phyloP scores from a whole-genome alignment of 1,140 invertebrate genomes.

The Scaptomyza montana region DNA sequence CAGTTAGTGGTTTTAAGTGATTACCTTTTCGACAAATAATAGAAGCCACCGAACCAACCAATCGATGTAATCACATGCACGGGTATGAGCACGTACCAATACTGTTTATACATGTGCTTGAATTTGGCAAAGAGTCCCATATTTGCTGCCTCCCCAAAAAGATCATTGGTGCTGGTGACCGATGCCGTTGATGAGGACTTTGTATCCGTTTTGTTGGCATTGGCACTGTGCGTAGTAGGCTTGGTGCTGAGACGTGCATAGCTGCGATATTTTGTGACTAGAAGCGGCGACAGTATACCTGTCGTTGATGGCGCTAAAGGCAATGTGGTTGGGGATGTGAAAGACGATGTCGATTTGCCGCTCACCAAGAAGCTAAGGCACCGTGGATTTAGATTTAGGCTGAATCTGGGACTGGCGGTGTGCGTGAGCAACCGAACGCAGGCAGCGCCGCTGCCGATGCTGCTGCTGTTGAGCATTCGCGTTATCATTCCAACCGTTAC shows the following conservation, averaged over 20 bases:
- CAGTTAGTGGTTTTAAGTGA: neutral
- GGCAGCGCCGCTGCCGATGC: conserved; percentile 11
- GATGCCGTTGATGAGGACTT: conserved; percentile 49
- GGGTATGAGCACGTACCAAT: conserved; percentile 96
- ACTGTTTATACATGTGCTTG: conserved; percentile 95
- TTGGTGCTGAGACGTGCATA: conserved; percentile 56
- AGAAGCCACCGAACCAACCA: conserved; percentile 94
- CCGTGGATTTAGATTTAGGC: conserved; percentile 25
- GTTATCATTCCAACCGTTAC: conserved; percentile 46
- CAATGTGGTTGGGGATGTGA: conserved; percentile 3
- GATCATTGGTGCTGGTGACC: conserved; percentile 42
- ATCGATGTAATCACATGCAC: conserved; percentile 94
- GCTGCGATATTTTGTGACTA: conserved; percentile 29
- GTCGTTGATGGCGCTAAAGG: conserved; percentile 9
- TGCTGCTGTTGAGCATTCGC: conserved; percentile 20
- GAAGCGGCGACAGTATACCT: conserved; percentile 32
- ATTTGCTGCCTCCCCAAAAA: conserved; percentile 76
- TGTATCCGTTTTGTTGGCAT: conserved; percentile 52
- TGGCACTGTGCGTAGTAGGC: conserved; percentile 34
- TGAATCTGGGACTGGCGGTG: conserved; percentile 8
- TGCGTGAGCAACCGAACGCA: conserved; percentile 30
- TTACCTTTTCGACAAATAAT: conserved; percentile 94
- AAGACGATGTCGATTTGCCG: conserved; percentile 10
- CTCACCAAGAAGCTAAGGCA: conserved; percentile 38
- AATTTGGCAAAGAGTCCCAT: conserved; percentile 90